Conservation (phyloP, 53 echinoderm and acorn worm genomes). For the Zoroaster sp. region DNA sequence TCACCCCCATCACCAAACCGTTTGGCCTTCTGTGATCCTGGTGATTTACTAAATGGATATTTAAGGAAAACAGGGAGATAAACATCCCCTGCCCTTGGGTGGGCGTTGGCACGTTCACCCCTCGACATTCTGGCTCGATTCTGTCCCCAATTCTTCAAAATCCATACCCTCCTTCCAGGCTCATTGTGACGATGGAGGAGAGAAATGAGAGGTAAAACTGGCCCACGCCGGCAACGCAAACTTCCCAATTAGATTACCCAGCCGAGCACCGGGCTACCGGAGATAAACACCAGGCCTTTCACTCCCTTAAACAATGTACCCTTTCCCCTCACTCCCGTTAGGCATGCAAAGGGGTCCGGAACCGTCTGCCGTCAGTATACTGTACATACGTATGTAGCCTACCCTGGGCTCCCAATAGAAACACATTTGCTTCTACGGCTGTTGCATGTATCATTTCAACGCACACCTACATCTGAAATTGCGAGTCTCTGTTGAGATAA, state of each 20-base stretch:
- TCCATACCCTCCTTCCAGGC: not conserved
- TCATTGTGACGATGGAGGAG: no score
- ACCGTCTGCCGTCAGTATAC: not conserved
- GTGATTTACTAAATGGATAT: not conserved
- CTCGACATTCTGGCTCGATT: conserved; percentile 4
- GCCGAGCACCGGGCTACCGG: conserved; percentile 12
- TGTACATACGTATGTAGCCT: not conserved
- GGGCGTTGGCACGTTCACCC: not conserved
- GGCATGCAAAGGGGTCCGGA: not conserved
- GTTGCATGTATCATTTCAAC: not conserved
- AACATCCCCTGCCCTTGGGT: not conserved
- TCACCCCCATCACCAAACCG: no score
- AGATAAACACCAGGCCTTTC: conserved; percentile 46
- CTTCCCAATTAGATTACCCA: conserved; percentile 67
- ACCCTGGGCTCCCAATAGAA: not conserved
- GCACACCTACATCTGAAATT: not conserved
- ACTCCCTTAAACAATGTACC: not conserved
- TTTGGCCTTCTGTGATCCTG: no score
- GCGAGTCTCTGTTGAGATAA: no score
- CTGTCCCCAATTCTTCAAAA: not conserved
- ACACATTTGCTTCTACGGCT: not conserved
- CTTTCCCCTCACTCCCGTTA: not conserved
- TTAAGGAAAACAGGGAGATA: not conserved
- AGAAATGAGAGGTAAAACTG: not conserved
- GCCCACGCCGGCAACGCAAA: conserved; percentile 58